Percentiles rank a stretch among this genome's conserved stretches.
These are phyloP conservation scores for Phenganax marumi DNA, from an alignment of 92 coral and sea anemone species.

Conservation along the genomic window DNA sequence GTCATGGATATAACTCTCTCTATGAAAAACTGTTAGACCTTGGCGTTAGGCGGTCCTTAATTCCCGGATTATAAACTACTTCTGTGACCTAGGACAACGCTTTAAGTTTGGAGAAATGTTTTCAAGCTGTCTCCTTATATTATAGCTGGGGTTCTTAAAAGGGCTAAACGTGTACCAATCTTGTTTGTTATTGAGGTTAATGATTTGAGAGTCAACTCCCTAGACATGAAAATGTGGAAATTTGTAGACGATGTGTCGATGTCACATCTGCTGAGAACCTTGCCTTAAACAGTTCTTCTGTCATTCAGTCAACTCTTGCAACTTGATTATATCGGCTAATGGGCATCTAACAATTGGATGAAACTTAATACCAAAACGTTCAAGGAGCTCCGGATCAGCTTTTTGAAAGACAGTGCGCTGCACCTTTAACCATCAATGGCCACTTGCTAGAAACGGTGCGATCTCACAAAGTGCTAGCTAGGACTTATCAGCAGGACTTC, in stretches of 20 bases:
- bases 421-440: conserved; percentile 35
- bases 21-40: not conserved
- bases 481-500: too few species aligned
- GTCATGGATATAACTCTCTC: not conserved
- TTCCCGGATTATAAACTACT: not conserved
- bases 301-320: conserved; percentile 23
- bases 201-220: not conserved
- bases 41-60: not conserved
- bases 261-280: conserved; percentile 7
- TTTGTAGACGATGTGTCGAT: conserved; percentile 33
- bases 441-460: conserved; percentile 23
- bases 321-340: not conserved
- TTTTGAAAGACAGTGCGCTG: not conserved
- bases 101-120: conserved; percentile 7
- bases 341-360: too few species aligned
- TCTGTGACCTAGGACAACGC: conserved; percentile 11
- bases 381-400: conserved; percentile 13
- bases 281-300: not conserved
- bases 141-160: conserved; percentile 26
- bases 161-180: conserved; percentile 17
- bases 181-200: conserved; percentile 14
- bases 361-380: conserved; percentile 24
- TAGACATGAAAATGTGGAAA: conserved; percentile 23
- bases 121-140: not conserved
- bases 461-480: conserved; percentile 3